Evolutionary conservation across 1,140 invertebrate genomes (phyloP), one percentile per base, ranked within the genome.

Genomic region (Oncopodura yosiiana): DNA sequence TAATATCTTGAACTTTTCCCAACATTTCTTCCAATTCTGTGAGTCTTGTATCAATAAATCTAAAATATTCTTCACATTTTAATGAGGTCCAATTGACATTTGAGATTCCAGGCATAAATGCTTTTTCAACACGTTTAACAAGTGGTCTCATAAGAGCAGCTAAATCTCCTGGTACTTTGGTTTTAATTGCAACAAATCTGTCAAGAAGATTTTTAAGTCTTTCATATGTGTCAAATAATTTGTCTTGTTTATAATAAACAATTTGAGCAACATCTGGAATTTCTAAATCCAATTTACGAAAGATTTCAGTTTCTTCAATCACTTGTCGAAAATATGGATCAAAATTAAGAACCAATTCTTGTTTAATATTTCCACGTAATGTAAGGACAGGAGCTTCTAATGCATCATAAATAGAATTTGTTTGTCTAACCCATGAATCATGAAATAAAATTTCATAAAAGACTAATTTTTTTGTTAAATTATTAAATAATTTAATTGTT

Each of bases 31-130:
- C 77, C 2, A 87, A 75, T 56, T 82, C 76, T 43, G 76, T 73
- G 16, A 87, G 66, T 4, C 76, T 70, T 0, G 65, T 60, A 49
- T 75, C 68, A 32, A 86, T 75, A 58, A 76, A 70, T 3, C 74
- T 69, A 49, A 81, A 81, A 60, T 80, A 80, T 26, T 81, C 71
- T 0, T 77, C 70, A 41, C 86, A 80, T 58, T 82, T 80, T 36
- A 84, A 72, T 0, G 86, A 88, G 3, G 82, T 80, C 87, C 87
- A 92, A 0, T 81, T 85, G 16, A 89, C 76, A 1, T 78, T 78
- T 0, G 81, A 83, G 3, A 90, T 67, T 8, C 84, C 86, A 2
- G 86, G 83, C 66, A 83, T 79, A 57, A 90, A 81, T 6, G 78
- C 74, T 26, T 76, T 73, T 46, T 83, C 81, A 43, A 86, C 58